A percentile compares a stretch with the other conserved stretches of the same genome.
These are phyloP conservation scores for Crambe crambe DNA, from an alignment of 37 sponge, comb jelly and placozoan genomes.

Conservation along the genomic window DNA sequence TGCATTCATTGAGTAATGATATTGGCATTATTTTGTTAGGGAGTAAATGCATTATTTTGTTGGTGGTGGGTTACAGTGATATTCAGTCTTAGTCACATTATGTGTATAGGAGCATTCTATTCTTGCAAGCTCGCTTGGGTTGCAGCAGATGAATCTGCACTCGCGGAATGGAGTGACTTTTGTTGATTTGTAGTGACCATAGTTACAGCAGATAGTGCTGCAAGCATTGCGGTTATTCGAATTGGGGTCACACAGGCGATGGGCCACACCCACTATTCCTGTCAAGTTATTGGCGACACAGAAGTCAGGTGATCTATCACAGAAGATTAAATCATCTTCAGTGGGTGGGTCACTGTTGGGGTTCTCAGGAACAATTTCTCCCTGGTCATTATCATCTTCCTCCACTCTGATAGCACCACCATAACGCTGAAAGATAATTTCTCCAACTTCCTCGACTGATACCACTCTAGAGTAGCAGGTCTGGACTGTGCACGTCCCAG, in stretches of 20 bases:
- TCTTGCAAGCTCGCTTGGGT: too few relatives aligned
- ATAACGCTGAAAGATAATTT: conserved; percentile 19
- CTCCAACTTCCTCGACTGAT: conserved; percentile 28
- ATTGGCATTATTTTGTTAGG: too few relatives aligned
- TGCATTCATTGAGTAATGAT: too few relatives aligned
- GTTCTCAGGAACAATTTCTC: too few relatives aligned
- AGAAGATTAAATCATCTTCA: conserved; percentile 15
- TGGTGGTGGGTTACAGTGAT: conserved; percentile 15
- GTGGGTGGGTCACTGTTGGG: neutral
- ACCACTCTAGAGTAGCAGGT: conserved; percentile 47
- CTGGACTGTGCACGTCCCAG: conserved; percentile 67
- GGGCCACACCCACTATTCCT: conserved; percentile 30
- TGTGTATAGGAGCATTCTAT: conserved; percentile 24
- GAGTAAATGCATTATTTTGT: too few relatives aligned
- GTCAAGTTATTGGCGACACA: neutral
- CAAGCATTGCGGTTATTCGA: conserved; percentile 13
- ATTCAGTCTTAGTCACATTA: neutral
- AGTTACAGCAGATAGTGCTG: conserved; percentile 29
- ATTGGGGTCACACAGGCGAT: conserved; percentile 16
- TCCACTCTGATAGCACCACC: conserved; percentile 7
- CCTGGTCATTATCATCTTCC: neutral
- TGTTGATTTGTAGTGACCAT: neutral
- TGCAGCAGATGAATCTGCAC: conserved; percentile 66
- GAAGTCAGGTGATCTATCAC: conserved; percentile 40
- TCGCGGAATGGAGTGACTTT: neutral